Evolutionary conservation across 1,140 invertebrate species (phyloP).

Genomic region (Aculops lycopersici): DNA sequence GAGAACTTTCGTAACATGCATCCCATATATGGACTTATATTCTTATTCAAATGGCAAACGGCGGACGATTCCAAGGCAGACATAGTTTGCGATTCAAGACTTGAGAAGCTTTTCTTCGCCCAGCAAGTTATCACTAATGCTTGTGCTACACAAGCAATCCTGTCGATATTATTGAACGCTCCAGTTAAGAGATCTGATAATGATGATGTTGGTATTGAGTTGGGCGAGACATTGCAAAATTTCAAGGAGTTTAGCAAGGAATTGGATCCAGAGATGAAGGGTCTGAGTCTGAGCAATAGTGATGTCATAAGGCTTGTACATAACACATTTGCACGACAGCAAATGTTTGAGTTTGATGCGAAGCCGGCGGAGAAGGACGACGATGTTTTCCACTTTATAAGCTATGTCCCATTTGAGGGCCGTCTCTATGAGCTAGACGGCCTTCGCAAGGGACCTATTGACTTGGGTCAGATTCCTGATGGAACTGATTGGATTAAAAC

Average conservation of each 20-base stretch:
- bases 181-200: slow-evolving; percentile 50
- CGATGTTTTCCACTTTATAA: slow-evolving; percentile 84
- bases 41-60: slow-evolving; percentile 86
- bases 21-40: slow-evolving; percentile 88
- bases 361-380: slow-evolving; percentile 46
- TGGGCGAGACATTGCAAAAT: slow-evolving; percentile 34
- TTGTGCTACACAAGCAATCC: slow-evolving; percentile 89
- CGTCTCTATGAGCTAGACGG: slow-evolving; percentile 86
- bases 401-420: slow-evolving; percentile 77
- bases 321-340: slow-evolving; percentile 82
- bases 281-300: slow-evolving; percentile 74
- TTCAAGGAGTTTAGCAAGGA: slow-evolving; percentile 73
- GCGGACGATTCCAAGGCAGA: slow-evolving; percentile 51
- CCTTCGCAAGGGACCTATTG: slow-evolving; percentile 61
- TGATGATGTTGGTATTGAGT: slow-evolving; percentile 19
- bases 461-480: slow-evolving; percentile 37
- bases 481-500: slow-evolving; percentile 63
- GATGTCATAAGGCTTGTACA: slow-evolving; percentile 72
- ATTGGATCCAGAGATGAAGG: slow-evolving; percentile 75
- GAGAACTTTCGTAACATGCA: slow-evolving; percentile 58
- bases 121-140: slow-evolving; percentile 98
- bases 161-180: slow-evolving; percentile 73
- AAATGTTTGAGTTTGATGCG: slow-evolving; percentile 65
- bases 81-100: slow-evolving; percentile 41
- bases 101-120: slow-evolving; percentile 87